Percentiles rank a stretch among this genome's conserved stretches.
Evolutionary conservation across 1,140 invertebrate genomes (phyloP).

Genomic region (Sycophaga agraensis): DNA sequence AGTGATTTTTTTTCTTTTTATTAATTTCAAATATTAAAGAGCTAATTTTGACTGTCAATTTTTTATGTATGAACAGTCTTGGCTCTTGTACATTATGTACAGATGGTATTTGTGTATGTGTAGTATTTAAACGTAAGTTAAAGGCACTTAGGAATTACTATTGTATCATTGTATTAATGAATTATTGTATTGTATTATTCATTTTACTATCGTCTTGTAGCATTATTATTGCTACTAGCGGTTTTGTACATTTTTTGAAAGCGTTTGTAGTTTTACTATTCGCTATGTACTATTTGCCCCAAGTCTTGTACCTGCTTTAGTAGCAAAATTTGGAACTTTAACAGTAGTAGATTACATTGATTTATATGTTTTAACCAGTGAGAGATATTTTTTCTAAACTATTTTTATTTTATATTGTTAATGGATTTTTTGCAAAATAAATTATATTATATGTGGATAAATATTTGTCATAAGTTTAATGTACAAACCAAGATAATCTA

Average conservation of each 20-base stretch:
- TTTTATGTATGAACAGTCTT: conserved; percentile 22
- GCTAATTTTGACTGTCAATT: conserved; percentile 27
- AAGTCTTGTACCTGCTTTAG: too few species aligned
- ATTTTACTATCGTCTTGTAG: conserved; percentile 30
- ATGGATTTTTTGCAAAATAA: too few species aligned
- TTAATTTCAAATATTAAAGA: conserved; percentile 15
- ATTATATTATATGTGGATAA: too few species aligned
- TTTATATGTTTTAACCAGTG: too few species aligned
- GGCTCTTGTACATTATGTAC: conserved; percentile 50
- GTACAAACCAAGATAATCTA: too few species aligned
- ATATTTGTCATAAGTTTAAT: too few species aligned
- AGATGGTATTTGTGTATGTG: conserved; percentile 51
- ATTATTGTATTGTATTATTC: conserved; percentile 35
- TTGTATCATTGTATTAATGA: conserved; percentile 31
- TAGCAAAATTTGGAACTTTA: too few species aligned
- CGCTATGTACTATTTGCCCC: too few species aligned
- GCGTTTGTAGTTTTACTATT: conserved; percentile 32
- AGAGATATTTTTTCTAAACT: too few species aligned
- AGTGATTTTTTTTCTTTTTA: conserved; percentile 5
- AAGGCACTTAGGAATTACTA: conserved; percentile 34
- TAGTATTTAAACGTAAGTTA: conserved; percentile 56
- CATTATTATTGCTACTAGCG: conserved; percentile 24
- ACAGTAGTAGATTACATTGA: too few species aligned
- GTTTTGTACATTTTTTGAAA: conserved; percentile 41
- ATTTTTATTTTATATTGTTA: too few species aligned